Conservation (phyloP, 2,888 invertebrate species). For the Drosophila dives region DNA sequence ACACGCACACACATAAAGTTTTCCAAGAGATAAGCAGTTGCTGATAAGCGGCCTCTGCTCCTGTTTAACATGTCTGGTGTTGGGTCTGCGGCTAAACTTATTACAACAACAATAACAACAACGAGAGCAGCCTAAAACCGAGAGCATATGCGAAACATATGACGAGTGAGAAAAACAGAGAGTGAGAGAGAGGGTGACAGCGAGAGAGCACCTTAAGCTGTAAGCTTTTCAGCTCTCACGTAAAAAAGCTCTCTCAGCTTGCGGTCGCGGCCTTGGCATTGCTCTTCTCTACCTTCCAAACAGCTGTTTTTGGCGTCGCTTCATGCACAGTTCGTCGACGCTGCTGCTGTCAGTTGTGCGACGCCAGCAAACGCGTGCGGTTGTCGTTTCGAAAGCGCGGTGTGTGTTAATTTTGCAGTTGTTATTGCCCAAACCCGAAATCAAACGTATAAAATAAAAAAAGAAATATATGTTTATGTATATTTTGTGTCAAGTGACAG, state of each 20-base stretch:
- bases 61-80: slow-evolving; percentile 47
- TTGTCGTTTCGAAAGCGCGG: slow-evolving; percentile 26
- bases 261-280: slow-evolving; percentile 70
- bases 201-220: background rate
- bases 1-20: slow-evolving; percentile 33
- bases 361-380: slow-evolving; percentile 56
- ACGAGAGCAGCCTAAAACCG: slow-evolving; percentile 26
- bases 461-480: background rate
- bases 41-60: slow-evolving; percentile 59
- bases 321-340: slow-evolving; percentile 22
- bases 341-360: slow-evolving; percentile 54
- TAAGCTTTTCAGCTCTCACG: slow-evolving; percentile 11
- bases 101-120: slow-evolving; percentile 20
- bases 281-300: slow-evolving; percentile 37
- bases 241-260: slow-evolving; percentile 18
- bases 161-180: background rate
- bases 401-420: background rate
- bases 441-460: background rate
- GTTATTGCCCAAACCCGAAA: background rate
- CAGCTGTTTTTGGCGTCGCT: slow-evolving; percentile 53
- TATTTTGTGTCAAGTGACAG: slow-evolving; percentile 9
- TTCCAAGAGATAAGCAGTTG: slow-evolving; percentile 34
- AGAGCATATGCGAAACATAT: slow-evolving; percentile 44
- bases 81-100: slow-evolving; percentile 10
- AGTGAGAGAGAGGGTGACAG: background rate